Base-by-base conservation (phyloP, 2,888 invertebrate species). In the Acanthococcus lagerstroemiae region DNA sequence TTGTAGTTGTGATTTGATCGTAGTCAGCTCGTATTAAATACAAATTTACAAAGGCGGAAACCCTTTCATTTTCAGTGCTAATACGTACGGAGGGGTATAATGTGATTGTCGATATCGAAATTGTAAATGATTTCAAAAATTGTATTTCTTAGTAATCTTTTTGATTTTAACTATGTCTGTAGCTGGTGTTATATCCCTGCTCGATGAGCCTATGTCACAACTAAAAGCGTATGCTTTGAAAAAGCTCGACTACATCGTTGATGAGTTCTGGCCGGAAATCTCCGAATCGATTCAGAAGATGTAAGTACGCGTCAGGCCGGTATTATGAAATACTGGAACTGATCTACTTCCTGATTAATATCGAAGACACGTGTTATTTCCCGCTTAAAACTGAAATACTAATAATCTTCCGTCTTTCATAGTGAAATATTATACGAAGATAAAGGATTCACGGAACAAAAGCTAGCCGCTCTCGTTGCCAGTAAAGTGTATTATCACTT, bases 231-330 rank as follows among this genome's bases (percentile, higher is more conserved):
- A 95, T 76, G 95, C 96, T 17, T 78, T 97, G 72, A 88, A 88
- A 74, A 94, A 95, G 75, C 80, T 97, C 72, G 90, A 96, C 78
- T 83, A 84, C 74, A 91, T 97, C 73, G 95, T 96, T 1, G 94
- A 96, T 77, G 91, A 94, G 76, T 97, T 97, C 79, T 97, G 96
- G 96, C 93, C 96, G 7, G 96, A 97, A 80, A 96, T 97, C 72
- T 95, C 95, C 0, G 96, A 97, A 78, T 91, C 95, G 15, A 93
- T 97, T 72, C 91, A 91, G 74, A 96, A 95, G 79, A 95, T 97
- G 85, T 86, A 78, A 77, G 80, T 77, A n/a, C n/a, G n/a, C 54
- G 55, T 58, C 7, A 60, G n/a, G n/a, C 17, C 6, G 17, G 9
- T 4, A 15, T 48, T 24, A 3, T 5, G 19, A 21, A 9, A 3